Evolutionary conservation across 2,797 vertebrate genomes (phyloP).

Genomic region (Sebastes nivosus): DNA sequence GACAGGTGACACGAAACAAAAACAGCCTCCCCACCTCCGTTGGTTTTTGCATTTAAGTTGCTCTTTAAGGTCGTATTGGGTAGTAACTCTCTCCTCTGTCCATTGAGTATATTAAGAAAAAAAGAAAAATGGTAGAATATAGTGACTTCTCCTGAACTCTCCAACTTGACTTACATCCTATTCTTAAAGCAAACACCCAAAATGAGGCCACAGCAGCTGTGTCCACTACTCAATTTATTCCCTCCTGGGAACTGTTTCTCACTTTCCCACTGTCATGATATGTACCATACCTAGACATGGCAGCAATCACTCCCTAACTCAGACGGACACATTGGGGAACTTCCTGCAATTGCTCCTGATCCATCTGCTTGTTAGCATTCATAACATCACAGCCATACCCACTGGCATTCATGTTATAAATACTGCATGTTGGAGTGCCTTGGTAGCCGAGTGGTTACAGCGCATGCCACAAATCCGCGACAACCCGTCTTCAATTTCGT

Average conservation of each 20-base stretch:
- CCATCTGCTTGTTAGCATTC: constrained; percentile 62
- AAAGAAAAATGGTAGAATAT: background rate
- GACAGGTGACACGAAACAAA: constrained; percentile 58
- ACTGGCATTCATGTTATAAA: constrained; percentile 26
- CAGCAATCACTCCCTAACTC: constrained; percentile 40
- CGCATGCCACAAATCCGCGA: too few relatives aligned
- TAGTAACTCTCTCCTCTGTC: background rate
- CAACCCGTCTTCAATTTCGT: too few relatives aligned
- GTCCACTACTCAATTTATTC: constrained; percentile 45
- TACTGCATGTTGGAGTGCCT: background rate
- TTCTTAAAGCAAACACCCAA: constrained; percentile 12
- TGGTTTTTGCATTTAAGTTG: background rate
- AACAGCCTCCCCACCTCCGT: constrained; percentile 11
- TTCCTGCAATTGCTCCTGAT: constrained; percentile 13
- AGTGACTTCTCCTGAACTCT: background rate
- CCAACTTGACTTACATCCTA: background rate
- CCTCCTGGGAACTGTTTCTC: constrained; percentile 53
- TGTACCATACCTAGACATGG: background rate
- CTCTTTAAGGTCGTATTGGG: background rate
- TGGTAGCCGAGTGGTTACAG: too few relatives aligned
- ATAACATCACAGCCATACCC: constrained; percentile 57
- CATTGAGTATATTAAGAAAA: background rate
- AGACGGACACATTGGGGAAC: constrained; percentile 23
- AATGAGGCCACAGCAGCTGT: constrained; percentile 42
- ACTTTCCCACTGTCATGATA: constrained; percentile 23